Evolutionary conservation across 2,888 invertebrate genomes (phyloP), one percentile per base, ranked within the genome.

Genomic region (Lobophora halterata): DNA sequence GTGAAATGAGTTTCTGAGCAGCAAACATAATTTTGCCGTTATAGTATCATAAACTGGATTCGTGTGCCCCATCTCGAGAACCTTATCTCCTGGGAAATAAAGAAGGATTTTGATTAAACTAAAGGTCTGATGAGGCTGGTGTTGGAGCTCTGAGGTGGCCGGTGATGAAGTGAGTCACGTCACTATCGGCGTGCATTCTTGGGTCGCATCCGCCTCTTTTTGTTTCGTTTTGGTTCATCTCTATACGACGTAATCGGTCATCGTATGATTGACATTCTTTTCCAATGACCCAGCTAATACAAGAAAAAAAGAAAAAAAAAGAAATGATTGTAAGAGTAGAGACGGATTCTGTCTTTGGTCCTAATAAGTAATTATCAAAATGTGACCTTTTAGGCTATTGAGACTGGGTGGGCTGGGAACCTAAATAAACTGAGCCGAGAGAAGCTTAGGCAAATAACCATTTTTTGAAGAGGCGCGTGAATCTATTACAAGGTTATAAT

Each of bases 91-190:
- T 9, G 27, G 40, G 30, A 7, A 18, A 43, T 68, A 72, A 40
- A 43, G 52, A 31, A 35, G 36, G 40, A 41, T 61, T 63, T 73
- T 14, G 58, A 11, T 54, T 63, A 53, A 28, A 27, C 23, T 4
- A 3, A 26, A 21, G 64, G 28, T 64, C 50, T 30, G 14, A 18
- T 46, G 49, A 54, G n/a, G 30, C 1, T 65, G 68, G 72, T 47
- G 61, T 59, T 56, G 61, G 44, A 55, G 52, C 74, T 72, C 70
- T 72, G 75, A 61, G 79, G 79, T 81, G 82, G 80, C 70, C 80
- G 71, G 58, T 78, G 78, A 75, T 74, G 73, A 68, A 70, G 73
- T 81, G 82, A 83, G 54, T 83, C 82, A 82, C 72, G 65, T 71
- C 68, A 67, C 63, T 73, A 75, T 76, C 72, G 63, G 61, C 52